Conservation (phyloP, 2,888 invertebrate species). For the Mythimna lalbum region DNA sequence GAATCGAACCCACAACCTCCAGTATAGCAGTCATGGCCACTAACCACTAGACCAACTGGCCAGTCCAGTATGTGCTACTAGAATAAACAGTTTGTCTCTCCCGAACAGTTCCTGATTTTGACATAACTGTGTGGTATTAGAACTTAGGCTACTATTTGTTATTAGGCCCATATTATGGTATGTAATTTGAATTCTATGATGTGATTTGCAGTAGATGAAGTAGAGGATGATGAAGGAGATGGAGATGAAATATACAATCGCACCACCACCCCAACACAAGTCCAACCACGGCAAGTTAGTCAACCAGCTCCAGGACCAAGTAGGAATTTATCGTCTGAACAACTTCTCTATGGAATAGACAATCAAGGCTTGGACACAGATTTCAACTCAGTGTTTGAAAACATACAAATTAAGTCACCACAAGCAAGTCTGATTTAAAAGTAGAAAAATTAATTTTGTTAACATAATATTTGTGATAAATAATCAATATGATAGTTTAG, state of each 20-base stretch:
- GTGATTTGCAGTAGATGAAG: conserved; percentile 84
- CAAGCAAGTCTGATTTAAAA: conserved; percentile 81
- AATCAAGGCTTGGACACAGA: conserved; percentile 91
- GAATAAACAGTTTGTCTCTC: no score
- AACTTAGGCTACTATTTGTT: background rate
- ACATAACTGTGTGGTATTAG: no score
- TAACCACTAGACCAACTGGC: no score
- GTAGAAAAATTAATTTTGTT: conserved; percentile 22
- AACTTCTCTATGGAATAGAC: conserved; percentile 89
- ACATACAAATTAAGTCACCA: conserved; percentile 90
- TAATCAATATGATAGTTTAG: conserved; percentile 22
- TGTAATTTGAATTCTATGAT: background rate
- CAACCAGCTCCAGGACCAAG: conserved; percentile 85
- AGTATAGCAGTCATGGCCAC: no score
- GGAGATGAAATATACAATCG: conserved; percentile 87
- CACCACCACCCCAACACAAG: conserved; percentile 80
- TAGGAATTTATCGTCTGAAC: conserved; percentile 85
- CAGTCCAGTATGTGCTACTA: no score
- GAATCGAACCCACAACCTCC: no score
- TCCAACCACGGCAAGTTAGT: conserved; percentile 42
- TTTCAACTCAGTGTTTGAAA: conserved; percentile 91
- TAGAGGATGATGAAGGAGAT: conserved; percentile 84
- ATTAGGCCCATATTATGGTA: background rate
- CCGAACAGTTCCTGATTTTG: no score
- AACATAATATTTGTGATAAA: conserved; percentile 46